Evolutionary conservation across 1,140 invertebrate species (phyloP), one percentile per base, ranked within the genome.

Genomic region (Musca vetustissima): DNA sequence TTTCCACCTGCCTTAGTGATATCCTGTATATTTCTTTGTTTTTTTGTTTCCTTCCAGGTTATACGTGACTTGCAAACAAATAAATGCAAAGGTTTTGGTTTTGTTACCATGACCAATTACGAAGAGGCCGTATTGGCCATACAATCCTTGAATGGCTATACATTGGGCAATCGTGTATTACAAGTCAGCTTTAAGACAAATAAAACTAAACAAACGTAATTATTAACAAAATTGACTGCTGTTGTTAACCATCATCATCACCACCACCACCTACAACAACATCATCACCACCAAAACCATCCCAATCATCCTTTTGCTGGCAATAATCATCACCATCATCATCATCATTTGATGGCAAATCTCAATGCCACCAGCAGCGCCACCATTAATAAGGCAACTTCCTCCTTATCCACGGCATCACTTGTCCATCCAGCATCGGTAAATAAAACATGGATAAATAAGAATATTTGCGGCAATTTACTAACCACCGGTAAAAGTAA

Each of bases 41-140:
- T 68, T 25, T 48, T 28, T 50, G 11, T n/a, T 19, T 43, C 13
- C 64, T 52, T 36, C 2, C 67, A 83, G 81, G 81, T 97, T 64
- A 98, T 99, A 78, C 91, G 97, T 70, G 97, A 99, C 85, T 88
- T 96, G 77, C 94, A 98, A 84, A 98, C 97, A 70, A 97, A 98
- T 86, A 99, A 99, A 85, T 99, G 98, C 89, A 99, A 98, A 86
- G 98, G 98, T 74, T 99, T 98, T 84, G 98, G 96, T n/a, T 98
- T 99, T 85, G 97, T 99, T 69, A 98, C 96, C 66, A 99, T 99
- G 98, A 98, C 96, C 76, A 98, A 98, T 85, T 99, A 99, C 85
- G 97, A 99, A 83, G 97, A 99, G 83, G 96, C 97, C 14, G 90
- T 98, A 24, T 92, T 97, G 70, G 97, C 98, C 66, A 99, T 99